Evolutionary conservation across 2,797 vertebrate genomes (phyloP).

Genomic region (Chrysocyon brachyurus): DNA sequence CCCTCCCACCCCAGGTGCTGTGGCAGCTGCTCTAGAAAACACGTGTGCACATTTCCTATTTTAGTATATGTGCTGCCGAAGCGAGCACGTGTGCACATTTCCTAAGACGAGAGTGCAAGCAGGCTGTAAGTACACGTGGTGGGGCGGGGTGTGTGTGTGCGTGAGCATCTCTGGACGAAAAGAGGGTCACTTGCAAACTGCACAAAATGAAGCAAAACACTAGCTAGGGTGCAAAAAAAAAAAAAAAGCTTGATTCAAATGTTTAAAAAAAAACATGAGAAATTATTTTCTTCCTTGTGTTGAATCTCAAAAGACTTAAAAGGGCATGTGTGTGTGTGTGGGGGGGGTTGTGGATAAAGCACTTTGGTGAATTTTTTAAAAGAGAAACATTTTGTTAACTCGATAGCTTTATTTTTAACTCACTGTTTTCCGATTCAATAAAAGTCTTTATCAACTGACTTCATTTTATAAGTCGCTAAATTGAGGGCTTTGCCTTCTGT

Average conservation of each 20-base stretch:
- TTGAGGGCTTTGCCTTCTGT: background rate
- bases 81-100: rapidly evolving
- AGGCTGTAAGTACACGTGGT: rapidly evolving
- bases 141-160: rapidly evolving
- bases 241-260: background rate
- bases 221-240: background rate
- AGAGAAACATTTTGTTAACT: background rate
- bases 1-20: rapidly evolving
- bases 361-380: background rate
- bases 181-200: background rate
- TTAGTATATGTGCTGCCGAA: background rate
- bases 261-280: background rate
- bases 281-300: background rate
- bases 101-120: rapidly evolving
- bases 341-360: background rate
- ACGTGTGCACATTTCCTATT: rapidly evolving
- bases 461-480: background rate
- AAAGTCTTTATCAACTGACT: background rate
- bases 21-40: background rate
- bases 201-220: background rate
- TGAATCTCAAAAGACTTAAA: background rate
- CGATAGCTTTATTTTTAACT: background rate
- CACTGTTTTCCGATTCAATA: background rate
- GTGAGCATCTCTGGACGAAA: background rate
- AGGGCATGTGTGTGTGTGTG: background rate